Evolutionary conservation across 2,888 invertebrate species (phyloP), one percentile per base, ranked within the genome.

Genomic region (Plebejus melissa): DNA sequence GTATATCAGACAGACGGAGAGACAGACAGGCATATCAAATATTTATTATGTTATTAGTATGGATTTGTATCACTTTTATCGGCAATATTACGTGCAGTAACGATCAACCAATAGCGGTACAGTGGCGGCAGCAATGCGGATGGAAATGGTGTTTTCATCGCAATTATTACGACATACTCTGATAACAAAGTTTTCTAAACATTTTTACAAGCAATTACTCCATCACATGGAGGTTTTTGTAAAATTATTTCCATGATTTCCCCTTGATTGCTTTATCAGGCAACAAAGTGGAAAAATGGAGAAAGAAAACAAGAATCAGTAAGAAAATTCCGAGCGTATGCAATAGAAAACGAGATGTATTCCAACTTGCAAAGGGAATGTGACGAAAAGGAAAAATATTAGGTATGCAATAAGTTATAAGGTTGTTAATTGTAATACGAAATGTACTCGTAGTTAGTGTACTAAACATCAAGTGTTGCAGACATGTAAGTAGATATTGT

Each of bases 91-190:
- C 74, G 75, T 75, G 77, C 79, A 77, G 79, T 74, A 81, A 82
- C 77, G 75, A 76, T 77, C 77, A 76, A 69, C 77, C 77, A 79
- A 82, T 82, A 81, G 80, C 80, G 81, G 81, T 80, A 79, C 76
- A 76, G 79, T 77, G 76, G 80, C 79, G 79, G 80, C 80, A 82
- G 82, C 81, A 83, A 86, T 85, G 86, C 87, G 87, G 86, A 86
- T 86, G 85, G 84, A 88, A 87, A 83, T 84, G 81, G 82, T 87
- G 87, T 88, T 85, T 87, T 82, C 81, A 81, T 84, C 84, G 82
- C 82, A 83, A 88, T 91, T 87, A 89, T 87, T 86, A 85, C 86
- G 90, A 89, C 88, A 87, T 92, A 92, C 82, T 91, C 90, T 90
- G 87, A 87, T 92, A 88, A 90, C 88, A 77, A 72, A 70, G 69